These are phyloP conservation scores for Bergia sp. DNA, from an alignment of 92 coral and sea anemone species.

Conservation along the genomic window DNA sequence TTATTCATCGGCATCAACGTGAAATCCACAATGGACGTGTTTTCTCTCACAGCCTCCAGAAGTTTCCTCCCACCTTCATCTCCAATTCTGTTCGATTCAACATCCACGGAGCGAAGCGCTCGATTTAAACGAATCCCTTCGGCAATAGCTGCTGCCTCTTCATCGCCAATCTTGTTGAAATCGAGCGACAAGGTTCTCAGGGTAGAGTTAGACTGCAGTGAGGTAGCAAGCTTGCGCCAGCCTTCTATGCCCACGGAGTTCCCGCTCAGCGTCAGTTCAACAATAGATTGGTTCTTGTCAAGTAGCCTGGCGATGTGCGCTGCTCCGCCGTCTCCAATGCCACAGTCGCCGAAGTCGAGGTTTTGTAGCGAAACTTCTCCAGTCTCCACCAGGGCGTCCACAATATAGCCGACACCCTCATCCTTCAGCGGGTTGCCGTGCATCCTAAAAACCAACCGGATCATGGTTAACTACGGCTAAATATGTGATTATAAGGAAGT, in stretches of 20 bases:
- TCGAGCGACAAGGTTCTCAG: conserved; percentile 85
- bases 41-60: conserved; percentile 80
- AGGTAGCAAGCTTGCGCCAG: conserved; percentile 76
- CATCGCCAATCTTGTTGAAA: conserved; percentile 84
- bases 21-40: conserved; percentile 81
- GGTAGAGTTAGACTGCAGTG: conserved; percentile 70
- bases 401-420: conserved; percentile 77
- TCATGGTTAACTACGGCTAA: neutral
- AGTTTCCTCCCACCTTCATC: conserved; percentile 86
- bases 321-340: conserved; percentile 83
- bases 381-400: conserved; percentile 81
- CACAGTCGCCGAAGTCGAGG: conserved; percentile 94
- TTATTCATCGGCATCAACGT: conserved; percentile 94
- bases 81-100: conserved; percentile 93
- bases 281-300: conserved; percentile 68
- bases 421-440: conserved; percentile 94
- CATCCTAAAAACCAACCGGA: conserved; percentile 65
- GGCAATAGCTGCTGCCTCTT: conserved; percentile 79
- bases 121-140: conserved; percentile 80
- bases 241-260: conserved; percentile 77
- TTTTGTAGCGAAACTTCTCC: conserved; percentile 70
- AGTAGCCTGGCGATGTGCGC: conserved; percentile 79
- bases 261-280: conserved; percentile 83
- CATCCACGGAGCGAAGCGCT: conserved; percentile 87
- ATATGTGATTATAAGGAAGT: too few relatives aligned